Evolutionary conservation across 2,888 invertebrate species (phyloP).

Genomic region (Platycheirus albimanus): DNA sequence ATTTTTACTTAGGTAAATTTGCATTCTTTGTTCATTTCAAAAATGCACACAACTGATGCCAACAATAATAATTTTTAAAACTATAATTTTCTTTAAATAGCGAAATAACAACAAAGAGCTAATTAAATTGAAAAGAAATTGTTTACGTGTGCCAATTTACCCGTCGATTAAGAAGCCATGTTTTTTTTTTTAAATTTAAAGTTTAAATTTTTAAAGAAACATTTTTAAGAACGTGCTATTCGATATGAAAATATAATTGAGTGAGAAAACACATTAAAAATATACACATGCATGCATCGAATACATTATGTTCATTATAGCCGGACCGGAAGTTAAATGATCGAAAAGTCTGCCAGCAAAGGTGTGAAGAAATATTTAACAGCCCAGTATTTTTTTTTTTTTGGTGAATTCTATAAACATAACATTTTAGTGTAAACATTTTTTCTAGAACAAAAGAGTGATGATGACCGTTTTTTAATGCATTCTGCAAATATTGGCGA

Average conservation of each 20-base stretch:
- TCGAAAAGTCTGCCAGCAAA: background rate
- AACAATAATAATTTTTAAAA: no score
- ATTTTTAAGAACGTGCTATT: background rate
- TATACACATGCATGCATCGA: background rate
- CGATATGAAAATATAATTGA: background rate
- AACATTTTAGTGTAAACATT: background rate
- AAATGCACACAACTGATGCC: no score
- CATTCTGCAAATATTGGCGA: background rate
- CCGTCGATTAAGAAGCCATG: background rate
- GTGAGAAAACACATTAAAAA: background rate
- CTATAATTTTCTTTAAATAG: background rate
- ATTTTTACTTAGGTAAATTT: no score
- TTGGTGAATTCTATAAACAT: background rate
- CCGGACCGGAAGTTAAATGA: background rate
- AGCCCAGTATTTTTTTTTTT: background rate
- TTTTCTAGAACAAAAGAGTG: background rate
- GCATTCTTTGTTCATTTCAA: no score
- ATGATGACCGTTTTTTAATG: background rate
- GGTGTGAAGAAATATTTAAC: conserved; percentile 1
- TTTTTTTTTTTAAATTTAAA: background rate
- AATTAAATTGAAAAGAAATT: background rate
- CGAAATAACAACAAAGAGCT: background rate
- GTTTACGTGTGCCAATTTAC: background rate
- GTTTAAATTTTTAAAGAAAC: background rate
- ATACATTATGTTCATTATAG: background rate